Evolutionary conservation across 2,113 vertebrate species (phyloP), one percentile per base, ranked within the genome.

Genomic region (Mixornis gularis): DNA sequence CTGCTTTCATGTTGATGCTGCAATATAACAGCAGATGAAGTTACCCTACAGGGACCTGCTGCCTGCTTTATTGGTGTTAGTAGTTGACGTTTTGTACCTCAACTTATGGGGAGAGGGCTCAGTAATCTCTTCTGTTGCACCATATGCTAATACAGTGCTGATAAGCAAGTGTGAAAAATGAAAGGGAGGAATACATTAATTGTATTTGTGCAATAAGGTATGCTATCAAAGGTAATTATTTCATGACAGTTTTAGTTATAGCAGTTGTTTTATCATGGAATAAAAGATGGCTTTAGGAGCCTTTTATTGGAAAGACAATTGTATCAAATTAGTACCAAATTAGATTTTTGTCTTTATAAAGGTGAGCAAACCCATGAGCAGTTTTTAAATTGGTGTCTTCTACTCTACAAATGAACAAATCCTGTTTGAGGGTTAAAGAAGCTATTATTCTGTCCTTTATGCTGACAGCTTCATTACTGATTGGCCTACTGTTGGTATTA

Each of bases 341-440:
- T 97, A 98, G 97, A 95, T 97, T 98, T 98, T 98, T 98, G 97
- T 95, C 98, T 98, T 98, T 97, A 97, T 94, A 97, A 97, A 98
- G 97, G 97, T 97, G 97, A 98, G 97, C 96, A 97, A 97, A 97
- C 97, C 97, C 97, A 97, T 98, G 97, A 97, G 95, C 97, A 97
- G 96, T 97, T 97, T 97, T 96, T 97, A 98, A 98, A 97, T 98
- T 97, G 97, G 97, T 97, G 95, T 94, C 86, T 97, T 97, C 94
- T 95, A 94, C 93, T 95, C 96, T 96, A 95, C 97, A 98, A 97
- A 97, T 97, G 97, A 98, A 97, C 93, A 92, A 97, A 97, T 97
- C 96, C 97, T 95, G 96, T 98, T 93, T 97, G 98, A 97, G 97
- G 97, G 97, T 98, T 98, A 98, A 98, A 97, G 95, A 97, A 97